Base-by-base conservation (phyloP, 2,113 vertebrate genomes). In the Scartelaos histophorus region DNA sequence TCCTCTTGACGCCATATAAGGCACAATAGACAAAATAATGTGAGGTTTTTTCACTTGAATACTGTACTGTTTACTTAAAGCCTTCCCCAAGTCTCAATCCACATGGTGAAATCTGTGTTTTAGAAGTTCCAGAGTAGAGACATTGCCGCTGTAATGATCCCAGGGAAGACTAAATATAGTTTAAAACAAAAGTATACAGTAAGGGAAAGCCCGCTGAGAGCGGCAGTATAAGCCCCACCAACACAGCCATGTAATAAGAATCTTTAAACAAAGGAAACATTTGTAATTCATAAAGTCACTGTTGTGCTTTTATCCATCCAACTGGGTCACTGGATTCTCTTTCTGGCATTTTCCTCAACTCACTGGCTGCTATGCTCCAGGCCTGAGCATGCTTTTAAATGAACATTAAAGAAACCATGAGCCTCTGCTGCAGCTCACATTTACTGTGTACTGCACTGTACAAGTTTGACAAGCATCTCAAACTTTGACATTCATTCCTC, bases 141-240 rank as follows among this genome's bases (percentile, higher is more conserved):
- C 24, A 66, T 61, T 71, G 71, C 60, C 24, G 25, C 54, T 78
- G 56, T 73, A 73, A 83, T 85, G 67, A 83, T 69, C 58, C 22
- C 60, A 47, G 56, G 13, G 38, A 69, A 65, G 53, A 67, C 81
- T 87, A 85, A 85, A 84, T 74, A 80, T 82, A 82, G 84, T 73
- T 25, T 15, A 61, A 77, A 82, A 86, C 76, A 67, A 86, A 87
- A 76, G 74, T 79, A 81, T 80, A 76, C 79, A 84, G 77, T 73
- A 49, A 77, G 62, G 82, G 57, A 74, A 80, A 86, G 16, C 68
- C 82, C 66, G 69, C 34, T 60, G 71, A 86, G 80, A 80, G 64
- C 67, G 21, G 73, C 57, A 49, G 67, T 66, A 77, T 67, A 24
- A 69, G 70, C 67, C 75, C 72, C 72, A 49, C 47, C 64, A 75